Conservation (phyloP, 2,113 vertebrate genomes). For the Leiothrix lutea region DNA sequence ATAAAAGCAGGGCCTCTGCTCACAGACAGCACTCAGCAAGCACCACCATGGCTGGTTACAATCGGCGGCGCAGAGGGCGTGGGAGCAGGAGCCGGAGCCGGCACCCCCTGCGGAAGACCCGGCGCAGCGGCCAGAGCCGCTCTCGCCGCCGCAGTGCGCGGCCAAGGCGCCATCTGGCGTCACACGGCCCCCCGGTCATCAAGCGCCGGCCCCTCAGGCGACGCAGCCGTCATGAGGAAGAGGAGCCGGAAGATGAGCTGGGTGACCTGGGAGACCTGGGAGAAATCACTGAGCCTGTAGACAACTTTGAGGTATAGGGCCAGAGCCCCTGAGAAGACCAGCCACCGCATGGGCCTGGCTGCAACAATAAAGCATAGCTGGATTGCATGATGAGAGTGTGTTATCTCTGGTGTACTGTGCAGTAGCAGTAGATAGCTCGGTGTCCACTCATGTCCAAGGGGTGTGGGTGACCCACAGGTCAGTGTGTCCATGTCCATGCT, state of each 20-base stretch:
- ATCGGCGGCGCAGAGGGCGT: background rate
- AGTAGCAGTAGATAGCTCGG: rapidly evolving
- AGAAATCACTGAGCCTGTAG: background rate
- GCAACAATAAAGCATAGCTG: background rate
- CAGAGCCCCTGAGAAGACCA: background rate
- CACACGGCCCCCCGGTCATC: background rate
- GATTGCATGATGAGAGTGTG: background rate
- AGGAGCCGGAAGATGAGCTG: background rate
- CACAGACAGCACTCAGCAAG: background rate
- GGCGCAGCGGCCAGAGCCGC: background rate
- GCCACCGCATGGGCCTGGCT: background rate
- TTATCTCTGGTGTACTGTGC: background rate
- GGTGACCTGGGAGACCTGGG: background rate
- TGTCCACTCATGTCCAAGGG: rapidly evolving
- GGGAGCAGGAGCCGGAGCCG: background rate
- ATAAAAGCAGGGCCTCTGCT: background rate
- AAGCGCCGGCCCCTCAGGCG: background rate
- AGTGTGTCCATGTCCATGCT: too few relatives aligned
- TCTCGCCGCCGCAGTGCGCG: background rate
- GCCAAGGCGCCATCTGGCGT: background rate
- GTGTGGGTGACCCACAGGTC: background rate
- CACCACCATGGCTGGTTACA: background rate
- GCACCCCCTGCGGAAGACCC: background rate
- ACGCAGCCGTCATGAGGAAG: rapidly evolving
- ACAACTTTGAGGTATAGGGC: background rate